These are phyloP conservation scores for Lasioglossum pauxillum DNA, from an alignment of 2,888 invertebrate species.

Conservation along the genomic window DNA sequence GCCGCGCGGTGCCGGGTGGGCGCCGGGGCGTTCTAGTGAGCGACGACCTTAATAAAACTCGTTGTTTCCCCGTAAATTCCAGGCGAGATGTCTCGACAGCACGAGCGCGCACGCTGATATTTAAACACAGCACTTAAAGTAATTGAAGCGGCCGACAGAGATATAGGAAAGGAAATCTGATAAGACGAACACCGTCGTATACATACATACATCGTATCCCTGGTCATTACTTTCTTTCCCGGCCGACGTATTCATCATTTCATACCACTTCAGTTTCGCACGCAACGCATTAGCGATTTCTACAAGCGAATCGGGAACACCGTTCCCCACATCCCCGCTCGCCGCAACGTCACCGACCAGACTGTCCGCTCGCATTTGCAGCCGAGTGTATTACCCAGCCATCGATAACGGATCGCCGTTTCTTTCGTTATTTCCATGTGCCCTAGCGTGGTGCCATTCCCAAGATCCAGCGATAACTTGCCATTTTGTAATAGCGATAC, in stretches of 20 bases:
- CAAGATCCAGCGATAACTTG: conserved; percentile 27
- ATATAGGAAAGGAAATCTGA: background rate
- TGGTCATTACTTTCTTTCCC: background rate
- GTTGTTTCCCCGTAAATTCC: background rate
- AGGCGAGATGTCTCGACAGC: background rate
- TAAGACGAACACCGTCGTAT: background rate
- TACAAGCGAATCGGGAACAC: conserved; percentile 9
- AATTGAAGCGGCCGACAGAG: conserved; percentile 5
- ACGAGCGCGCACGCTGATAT: background rate
- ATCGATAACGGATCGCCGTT: conserved; percentile 34
- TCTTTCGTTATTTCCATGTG: conserved; percentile 45
- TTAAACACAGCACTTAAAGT: conserved; percentile 9
- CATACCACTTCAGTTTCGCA: background rate
- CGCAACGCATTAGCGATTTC: conserved; percentile 21
- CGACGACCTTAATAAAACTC: too few species aligned
- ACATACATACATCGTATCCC: background rate
- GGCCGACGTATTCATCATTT: background rate
- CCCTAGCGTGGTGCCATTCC: conserved; percentile 14
- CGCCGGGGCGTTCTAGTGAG: too few species aligned
- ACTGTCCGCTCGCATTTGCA: conserved; percentile 21
- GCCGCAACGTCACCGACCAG: too few species aligned
- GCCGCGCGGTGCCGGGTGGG: too few species aligned
- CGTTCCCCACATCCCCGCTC: background rate
- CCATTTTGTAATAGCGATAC: conserved; percentile 9
- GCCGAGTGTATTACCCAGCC: background rate